These are phyloP conservation scores for Philhelius pedissequus DNA, from an alignment of 2,888 invertebrate genomes.

Conservation along the genomic window DNA sequence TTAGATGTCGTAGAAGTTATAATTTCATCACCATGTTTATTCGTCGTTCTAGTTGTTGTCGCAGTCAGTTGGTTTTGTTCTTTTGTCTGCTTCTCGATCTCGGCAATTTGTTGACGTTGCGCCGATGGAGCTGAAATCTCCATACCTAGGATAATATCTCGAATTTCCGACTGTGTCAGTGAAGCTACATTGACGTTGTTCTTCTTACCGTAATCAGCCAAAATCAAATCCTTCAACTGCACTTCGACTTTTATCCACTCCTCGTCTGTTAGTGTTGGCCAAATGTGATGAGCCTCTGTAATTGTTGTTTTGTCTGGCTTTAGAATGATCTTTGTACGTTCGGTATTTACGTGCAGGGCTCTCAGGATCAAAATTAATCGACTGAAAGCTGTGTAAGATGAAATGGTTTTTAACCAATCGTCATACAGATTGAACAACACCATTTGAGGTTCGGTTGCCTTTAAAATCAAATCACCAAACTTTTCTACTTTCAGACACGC, in stretches of 20 bases:
- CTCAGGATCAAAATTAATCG: slow-evolving; percentile 96
- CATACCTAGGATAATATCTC: slow-evolving; percentile 99
- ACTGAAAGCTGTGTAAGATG: slow-evolving; percentile 99
- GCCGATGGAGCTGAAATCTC: slow-evolving; percentile 99
- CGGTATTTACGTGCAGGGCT: slow-evolving; percentile 99
- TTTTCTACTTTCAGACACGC: slow-evolving; percentile 99
- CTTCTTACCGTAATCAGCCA: slow-evolving; percentile 99
- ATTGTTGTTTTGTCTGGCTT: slow-evolving; percentile 99
- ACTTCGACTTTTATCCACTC: slow-evolving; percentile 99
- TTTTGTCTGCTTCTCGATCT: slow-evolving; percentile 99
- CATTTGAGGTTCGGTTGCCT: slow-evolving; percentile 99
- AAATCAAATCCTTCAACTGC: slow-evolving; percentile 97
- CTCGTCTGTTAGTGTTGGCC: slow-evolving; percentile 98
- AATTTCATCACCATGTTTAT: slow-evolving; percentile 99
- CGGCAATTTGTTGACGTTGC: slow-evolving; percentile 99
- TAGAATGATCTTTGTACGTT: slow-evolving; percentile 97
- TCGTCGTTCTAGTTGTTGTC: slow-evolving; percentile 98
- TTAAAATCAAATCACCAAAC: slow-evolving; percentile 98
- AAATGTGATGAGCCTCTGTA: slow-evolving; percentile 99
- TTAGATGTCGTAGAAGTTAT: slow-evolving; percentile 99
- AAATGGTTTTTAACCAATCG: slow-evolving; percentile 99
- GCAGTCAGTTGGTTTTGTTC: slow-evolving; percentile 99
- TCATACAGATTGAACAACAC: slow-evolving; percentile 99
- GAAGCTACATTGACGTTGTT: slow-evolving; percentile 99
- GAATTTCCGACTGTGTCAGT: slow-evolving; percentile 98